A percentile compares a stretch with the other conserved stretches of the same genome.
Evolutionary conservation across 1,140 invertebrate genomes (phyloP).

Genomic region (Zeugodacus cucurbitae): DNA sequence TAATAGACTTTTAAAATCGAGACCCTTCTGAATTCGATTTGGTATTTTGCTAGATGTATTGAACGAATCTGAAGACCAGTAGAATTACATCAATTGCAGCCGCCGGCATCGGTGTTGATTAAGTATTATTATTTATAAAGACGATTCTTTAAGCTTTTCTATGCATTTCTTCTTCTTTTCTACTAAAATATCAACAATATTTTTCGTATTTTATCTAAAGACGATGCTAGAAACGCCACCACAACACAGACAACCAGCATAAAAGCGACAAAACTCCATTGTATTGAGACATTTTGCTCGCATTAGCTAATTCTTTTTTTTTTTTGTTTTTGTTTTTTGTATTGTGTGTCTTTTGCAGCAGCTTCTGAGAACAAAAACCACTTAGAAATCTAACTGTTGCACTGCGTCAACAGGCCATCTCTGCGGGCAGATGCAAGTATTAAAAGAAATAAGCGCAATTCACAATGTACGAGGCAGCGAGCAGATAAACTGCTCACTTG

Average conservation of each 20-base stretch:
- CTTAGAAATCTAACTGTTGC: conserved; percentile 38
- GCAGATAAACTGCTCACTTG: conserved; percentile 36
- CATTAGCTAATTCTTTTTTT: background rate
- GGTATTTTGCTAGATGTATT: too few species aligned
- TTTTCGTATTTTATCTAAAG: too few species aligned
- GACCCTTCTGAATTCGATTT: too few species aligned
- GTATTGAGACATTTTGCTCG: background rate
- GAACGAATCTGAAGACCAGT: too few species aligned
- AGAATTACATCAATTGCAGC: too few species aligned
- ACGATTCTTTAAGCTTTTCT: background rate
- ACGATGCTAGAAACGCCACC: background rate
- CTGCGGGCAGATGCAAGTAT: background rate
- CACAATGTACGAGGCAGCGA: conserved; percentile 31
- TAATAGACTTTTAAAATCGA: too few species aligned
- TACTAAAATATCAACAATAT: background rate
- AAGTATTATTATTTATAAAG: too few species aligned
- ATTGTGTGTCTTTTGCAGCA: background rate
- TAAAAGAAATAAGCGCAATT: conserved; percentile 36
- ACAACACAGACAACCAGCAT: background rate
- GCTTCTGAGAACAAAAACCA: background rate
- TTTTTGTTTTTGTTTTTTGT: background rate
- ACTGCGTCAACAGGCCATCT: conserved; percentile 26
- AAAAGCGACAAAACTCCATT: background rate
- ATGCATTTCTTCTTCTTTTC: background rate
- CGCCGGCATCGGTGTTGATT: too few species aligned